Conservation (phyloP, 2,888 invertebrate species). For the Sinotaia quadrata region DNA sequence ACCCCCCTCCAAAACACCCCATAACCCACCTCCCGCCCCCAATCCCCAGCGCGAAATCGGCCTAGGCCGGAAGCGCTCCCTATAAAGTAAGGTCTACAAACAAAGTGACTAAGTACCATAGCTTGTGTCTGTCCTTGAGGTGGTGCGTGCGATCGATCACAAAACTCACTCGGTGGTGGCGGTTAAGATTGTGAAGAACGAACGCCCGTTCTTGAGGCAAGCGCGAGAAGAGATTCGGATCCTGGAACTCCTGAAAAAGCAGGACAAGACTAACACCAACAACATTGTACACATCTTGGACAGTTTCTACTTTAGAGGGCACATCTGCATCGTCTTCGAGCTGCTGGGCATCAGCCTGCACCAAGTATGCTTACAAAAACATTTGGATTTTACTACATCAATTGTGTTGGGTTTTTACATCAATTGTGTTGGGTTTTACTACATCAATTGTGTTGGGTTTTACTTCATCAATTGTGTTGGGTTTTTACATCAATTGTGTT, state of each 20-base stretch:
- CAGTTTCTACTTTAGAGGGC: slow-evolving; percentile 95
- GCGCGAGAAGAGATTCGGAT: slow-evolving; percentile 98
- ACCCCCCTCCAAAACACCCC: background rate
- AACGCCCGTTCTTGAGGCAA: slow-evolving; percentile 97
- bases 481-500: too few species aligned
- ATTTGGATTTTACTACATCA: too few species aligned
- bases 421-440: too few species aligned
- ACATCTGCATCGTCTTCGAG: slow-evolving; percentile 99
- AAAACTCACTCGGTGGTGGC: slow-evolving; percentile 96
- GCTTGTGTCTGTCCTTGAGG: slow-evolving; percentile 81
- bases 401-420: too few species aligned
- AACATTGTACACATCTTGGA: slow-evolving; percentile 99
- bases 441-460: too few species aligned
- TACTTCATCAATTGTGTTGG: too few species aligned
- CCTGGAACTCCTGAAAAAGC: slow-evolving; percentile 92
- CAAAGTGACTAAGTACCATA: background rate
- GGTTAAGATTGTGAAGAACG: slow-evolving; percentile 96
- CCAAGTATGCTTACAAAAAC: too few species aligned
- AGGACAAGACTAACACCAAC: slow-evolving; percentile 97
- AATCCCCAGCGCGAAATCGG: background rate
- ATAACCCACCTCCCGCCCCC: background rate
- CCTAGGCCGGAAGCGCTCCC: background rate
- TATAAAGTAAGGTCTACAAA: too few species aligned
- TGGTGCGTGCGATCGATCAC: slow-evolving; percentile 98
- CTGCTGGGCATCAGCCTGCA: slow-evolving; percentile 95